A percentile compares a stretch with the other conserved stretches of the same genome.
phyloP scores from a whole-genome alignment of 2,113 vertebrate genomes.

The Alligator sinensis region DNA sequence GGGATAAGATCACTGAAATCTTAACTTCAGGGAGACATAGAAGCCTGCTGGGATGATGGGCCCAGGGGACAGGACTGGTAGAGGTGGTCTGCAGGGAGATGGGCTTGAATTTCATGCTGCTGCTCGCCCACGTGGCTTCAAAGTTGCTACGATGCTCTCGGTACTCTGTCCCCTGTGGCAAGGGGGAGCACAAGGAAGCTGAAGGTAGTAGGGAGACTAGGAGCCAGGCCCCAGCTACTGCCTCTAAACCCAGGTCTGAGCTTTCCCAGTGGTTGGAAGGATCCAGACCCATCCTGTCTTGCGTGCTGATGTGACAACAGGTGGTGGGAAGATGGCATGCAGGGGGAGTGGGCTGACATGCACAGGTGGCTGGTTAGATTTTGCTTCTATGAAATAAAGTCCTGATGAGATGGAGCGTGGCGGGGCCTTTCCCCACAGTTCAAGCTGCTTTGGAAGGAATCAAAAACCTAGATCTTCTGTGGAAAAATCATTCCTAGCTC shows the following conservation, averaged over 20 bases:
- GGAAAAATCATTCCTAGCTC: not conserved
- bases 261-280: not conserved
- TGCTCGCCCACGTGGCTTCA: not conserved
- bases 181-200: not conserved
- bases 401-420: constrained; percentile 12
- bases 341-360: not conserved
- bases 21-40: not conserved
- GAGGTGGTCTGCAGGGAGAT: not conserved
- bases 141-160: too few species aligned
- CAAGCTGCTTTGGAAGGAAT: constrained; percentile 41
- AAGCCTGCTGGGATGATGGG: not conserved
- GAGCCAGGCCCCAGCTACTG: not conserved
- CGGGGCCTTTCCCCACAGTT: constrained; percentile 54
- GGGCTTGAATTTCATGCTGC: not conserved
- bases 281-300: not conserved
- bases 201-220: rapidly evolving
- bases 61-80: not conserved
- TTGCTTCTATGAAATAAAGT: not conserved
- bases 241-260: not conserved
- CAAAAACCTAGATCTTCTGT: not conserved
- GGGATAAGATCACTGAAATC: not conserved
- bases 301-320: not conserved
- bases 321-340: not conserved
- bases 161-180: too few species aligned
- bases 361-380: not conserved